These are phyloP conservation scores for Calypte anna DNA, from an alignment of 2,113 vertebrate genomes.

Conservation along the genomic window DNA sequence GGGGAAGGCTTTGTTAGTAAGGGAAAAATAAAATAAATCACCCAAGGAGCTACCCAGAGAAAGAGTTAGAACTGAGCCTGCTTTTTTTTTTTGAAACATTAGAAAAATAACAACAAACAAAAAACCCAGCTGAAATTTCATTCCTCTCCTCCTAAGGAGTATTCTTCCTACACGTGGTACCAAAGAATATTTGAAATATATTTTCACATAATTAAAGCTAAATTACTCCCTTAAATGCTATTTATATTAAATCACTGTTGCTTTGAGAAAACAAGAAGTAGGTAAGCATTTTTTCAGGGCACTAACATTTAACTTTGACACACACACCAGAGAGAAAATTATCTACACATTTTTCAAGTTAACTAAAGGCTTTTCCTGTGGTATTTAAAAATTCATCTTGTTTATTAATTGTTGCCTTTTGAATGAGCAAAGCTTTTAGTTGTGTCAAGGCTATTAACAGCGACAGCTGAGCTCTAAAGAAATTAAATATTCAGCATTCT, in stretches of 20 bases:
- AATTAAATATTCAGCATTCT: slow-evolving; percentile 51
- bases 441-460: slow-evolving; percentile 38
- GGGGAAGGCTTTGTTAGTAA: background rate
- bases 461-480: slow-evolving; percentile 2
- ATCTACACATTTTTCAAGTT: background rate
- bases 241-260: background rate
- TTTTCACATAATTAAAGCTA: background rate
- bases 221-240: background rate
- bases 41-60: background rate
- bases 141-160: background rate
- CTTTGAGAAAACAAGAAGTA: background rate
- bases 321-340: background rate
- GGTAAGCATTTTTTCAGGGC: background rate
- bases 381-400: slow-evolving; percentile 24
- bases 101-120: background rate
- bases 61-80: background rate
- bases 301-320: background rate
- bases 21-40: background rate
- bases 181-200: background rate
- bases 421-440: slow-evolving; percentile 58
- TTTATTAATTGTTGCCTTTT: slow-evolving; percentile 53
- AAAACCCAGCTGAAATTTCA: background rate
- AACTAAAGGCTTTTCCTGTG: background rate
- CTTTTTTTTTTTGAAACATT: background rate
- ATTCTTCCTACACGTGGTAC: background rate